phyloP scores from a whole-genome alignment of 1,140 invertebrate genomes.

The Oppia nitens region DNA sequence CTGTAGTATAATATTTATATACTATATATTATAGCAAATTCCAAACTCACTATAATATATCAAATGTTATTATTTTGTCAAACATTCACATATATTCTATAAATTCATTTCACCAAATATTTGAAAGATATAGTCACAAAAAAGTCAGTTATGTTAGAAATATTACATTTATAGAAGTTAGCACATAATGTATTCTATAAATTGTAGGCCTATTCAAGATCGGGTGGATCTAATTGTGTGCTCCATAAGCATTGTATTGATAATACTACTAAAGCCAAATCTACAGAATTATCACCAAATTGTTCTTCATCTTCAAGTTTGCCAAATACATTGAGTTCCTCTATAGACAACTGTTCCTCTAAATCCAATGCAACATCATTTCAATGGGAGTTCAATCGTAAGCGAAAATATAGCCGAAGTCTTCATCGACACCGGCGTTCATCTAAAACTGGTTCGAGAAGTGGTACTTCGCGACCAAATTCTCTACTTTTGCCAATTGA shows the following conservation, averaged over 20 bases:
- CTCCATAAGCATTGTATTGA: slow-evolving; percentile 1
- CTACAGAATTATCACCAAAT: neutral
- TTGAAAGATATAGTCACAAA: too few relatives aligned
- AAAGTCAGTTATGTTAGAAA: too few relatives aligned
- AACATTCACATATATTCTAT: too few relatives aligned
- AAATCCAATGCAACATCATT: neutral
- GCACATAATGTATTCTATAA: too few relatives aligned
- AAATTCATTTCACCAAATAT: too few relatives aligned
- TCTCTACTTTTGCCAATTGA: slow-evolving; percentile 10
- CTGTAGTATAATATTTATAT: too few relatives aligned
- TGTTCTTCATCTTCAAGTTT: neutral
- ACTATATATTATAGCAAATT: too few relatives aligned
- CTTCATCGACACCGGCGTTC: neutral
- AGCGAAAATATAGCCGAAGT: neutral
- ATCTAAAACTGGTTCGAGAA: neutral
- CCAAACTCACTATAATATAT: too few relatives aligned
- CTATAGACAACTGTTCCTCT: neutral
- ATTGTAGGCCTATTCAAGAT: neutral
- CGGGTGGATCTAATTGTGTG: neutral
- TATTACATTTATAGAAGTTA: too few relatives aligned
- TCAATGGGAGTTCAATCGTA: slow-evolving; percentile 5
- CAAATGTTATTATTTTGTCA: too few relatives aligned
- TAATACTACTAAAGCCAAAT: neutral
- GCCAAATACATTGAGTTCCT: neutral
- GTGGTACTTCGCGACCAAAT: neutral